A percentile compares a stretch with the other conserved stretches of the same genome.
These are phyloP conservation scores for Diprion similis DNA, from an alignment of 1,140 invertebrate genomes.

Conservation along the genomic window DNA sequence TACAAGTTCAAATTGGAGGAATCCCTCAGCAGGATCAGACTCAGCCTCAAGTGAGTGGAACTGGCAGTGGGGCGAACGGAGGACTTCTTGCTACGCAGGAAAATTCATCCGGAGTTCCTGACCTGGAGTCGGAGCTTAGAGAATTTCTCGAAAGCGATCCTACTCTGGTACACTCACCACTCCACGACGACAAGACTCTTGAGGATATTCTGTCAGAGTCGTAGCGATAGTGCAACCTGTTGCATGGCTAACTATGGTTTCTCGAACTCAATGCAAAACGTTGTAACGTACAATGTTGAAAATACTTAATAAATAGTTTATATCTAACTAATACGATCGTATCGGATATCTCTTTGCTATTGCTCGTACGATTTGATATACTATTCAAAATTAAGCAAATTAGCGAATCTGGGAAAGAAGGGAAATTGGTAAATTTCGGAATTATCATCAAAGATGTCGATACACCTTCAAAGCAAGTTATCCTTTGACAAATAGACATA, in stretches of 20 bases:
- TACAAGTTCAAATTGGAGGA: constrained; percentile 51
- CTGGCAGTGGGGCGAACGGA: constrained; percentile 49
- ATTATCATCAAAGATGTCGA: no score
- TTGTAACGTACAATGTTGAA: background rate
- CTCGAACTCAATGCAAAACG: background rate
- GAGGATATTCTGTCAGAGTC: constrained; percentile 70
- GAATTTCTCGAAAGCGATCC: constrained; percentile 74
- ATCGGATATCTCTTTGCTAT: background rate
- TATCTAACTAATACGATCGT: background rate
- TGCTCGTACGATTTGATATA: no score
- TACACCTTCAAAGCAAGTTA: no score
- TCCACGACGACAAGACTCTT: constrained; percentile 68
- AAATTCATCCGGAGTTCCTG: constrained; percentile 57
- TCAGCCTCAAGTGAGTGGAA: constrained; percentile 28
- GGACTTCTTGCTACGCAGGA: constrained; percentile 39
- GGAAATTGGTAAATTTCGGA: no score
- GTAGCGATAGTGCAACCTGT: constrained; percentile 36
- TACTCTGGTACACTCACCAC: constrained; percentile 65
- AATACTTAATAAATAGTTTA: constrained; percentile 3
- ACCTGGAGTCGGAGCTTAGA: constrained; percentile 73
- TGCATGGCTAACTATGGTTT: background rate
- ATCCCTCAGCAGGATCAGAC: constrained; percentile 19
- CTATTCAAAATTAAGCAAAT: no score
- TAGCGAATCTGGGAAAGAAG: no score
- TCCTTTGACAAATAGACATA: no score